Percentiles rank a stretch among this genome's conserved stretches.
Conservation (phyloP, 2,797 vertebrate genomes). For the Echeneis naucrates region DNA sequence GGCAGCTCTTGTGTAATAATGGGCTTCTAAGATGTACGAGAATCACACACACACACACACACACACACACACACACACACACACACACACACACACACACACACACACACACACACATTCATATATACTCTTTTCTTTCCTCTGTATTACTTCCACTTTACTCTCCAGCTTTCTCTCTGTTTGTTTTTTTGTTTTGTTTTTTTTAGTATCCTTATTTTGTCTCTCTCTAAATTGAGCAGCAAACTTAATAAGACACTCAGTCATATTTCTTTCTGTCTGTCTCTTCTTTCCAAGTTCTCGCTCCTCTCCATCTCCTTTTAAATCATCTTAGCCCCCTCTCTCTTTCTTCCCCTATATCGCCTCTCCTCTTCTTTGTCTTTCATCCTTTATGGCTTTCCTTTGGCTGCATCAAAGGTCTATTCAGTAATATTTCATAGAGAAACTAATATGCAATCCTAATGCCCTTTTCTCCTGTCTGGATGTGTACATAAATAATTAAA, state of each 20-base stretch:
- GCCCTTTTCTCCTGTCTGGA: constrained; percentile 68
- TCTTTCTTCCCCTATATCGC: constrained; percentile 21
- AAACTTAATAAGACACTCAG: constrained; percentile 27
- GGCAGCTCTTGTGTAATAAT: constrained; percentile 52
- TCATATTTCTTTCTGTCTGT: constrained; percentile 14
- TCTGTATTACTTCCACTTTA: not conserved
- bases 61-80: not conserved
- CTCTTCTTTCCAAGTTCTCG: not conserved
- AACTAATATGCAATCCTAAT: constrained; percentile 72
- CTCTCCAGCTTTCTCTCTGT: too few relatives aligned
- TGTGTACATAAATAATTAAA: constrained; percentile 77
- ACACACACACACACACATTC: not conserved
- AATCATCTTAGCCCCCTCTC: constrained; percentile 22
- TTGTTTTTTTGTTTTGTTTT: not conserved
- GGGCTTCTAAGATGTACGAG: constrained; percentile 32
- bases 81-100: not conserved
- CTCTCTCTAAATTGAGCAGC: not conserved
- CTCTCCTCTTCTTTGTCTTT: constrained; percentile 30
- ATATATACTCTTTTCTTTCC: not conserved
- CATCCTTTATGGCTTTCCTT: constrained; percentile 62
- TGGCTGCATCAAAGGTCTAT: constrained; percentile 75
- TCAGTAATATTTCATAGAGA: constrained; percentile 78
- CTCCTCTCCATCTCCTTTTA: constrained; percentile 10
- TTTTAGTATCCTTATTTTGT: not conserved
- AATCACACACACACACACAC: not conserved